A percentile compares a stretch with the other conserved stretches of the same genome.
Evolutionary conservation across 2,113 vertebrate species (phyloP).

Genomic region (Rhinolophus sinicus): DNA sequence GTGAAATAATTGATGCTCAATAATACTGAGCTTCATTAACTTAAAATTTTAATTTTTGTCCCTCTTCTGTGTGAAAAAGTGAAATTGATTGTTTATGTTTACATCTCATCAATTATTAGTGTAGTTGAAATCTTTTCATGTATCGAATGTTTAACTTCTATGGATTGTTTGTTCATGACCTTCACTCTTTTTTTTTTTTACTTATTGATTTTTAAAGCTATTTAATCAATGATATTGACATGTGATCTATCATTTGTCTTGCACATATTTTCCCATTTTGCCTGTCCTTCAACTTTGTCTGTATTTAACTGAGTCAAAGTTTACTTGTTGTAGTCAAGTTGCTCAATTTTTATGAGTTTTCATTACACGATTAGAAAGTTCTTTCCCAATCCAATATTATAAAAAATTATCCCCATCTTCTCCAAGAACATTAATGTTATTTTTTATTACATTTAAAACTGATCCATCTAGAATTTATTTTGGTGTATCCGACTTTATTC

Average conservation of each 20-base stretch:
- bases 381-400: neutral
- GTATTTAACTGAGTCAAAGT: neutral
- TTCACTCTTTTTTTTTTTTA: neutral
- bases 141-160: neutral
- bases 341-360: neutral
- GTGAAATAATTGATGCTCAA: neutral
- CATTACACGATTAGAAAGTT: neutral
- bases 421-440: neutral
- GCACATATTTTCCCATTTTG: slow-evolving; percentile 21
- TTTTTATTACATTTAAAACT: slow-evolving; percentile 34
- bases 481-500: neutral
- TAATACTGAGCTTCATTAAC: neutral
- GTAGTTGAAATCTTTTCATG: neutral
- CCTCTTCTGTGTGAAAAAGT: neutral
- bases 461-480: slow-evolving; percentile 8
- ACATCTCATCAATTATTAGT: neutral
- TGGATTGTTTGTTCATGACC: neutral
- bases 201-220: neutral
- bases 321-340: neutral
- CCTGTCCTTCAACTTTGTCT: neutral
- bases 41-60: neutral
- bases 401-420: neutral
- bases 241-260: neutral
- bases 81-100: neutral
- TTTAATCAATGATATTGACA: neutral